Conservation (phyloP, 2,797 vertebrate genomes). For the Garrulus glandarius region DNA sequence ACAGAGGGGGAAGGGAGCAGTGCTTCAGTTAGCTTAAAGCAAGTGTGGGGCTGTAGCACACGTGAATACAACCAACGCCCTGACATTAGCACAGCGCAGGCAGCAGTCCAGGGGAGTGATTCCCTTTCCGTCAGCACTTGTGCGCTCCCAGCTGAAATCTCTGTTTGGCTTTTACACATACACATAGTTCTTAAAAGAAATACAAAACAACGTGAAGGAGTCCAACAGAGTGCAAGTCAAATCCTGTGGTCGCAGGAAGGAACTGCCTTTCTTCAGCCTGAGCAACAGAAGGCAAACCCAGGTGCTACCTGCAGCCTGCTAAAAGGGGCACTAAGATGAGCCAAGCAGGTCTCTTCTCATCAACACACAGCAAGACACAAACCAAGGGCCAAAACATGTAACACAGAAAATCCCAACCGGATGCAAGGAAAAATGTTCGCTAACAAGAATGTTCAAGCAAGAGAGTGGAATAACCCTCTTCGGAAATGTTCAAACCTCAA, state of each 20-base stretch:
- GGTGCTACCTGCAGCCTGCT: not conserved
- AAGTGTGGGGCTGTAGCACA: rapidly evolving
- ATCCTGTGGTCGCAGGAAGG: not conserved
- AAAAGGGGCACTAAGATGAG: not conserved
- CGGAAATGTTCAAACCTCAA: not conserved
- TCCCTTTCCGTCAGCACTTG: not conserved
- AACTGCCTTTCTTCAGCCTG: not conserved
- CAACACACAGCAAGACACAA: not conserved
- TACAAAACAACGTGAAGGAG: not conserved
- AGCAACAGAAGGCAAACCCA: not conserved
- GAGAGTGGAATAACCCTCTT: not conserved
- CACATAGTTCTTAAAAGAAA: not conserved
- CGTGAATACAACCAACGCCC: not conserved
- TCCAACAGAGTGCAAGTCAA: not conserved
- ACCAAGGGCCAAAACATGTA: not conserved
- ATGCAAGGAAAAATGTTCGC: not conserved
- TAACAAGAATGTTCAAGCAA: not conserved
- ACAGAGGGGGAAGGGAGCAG: not conserved
- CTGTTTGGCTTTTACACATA: not conserved
- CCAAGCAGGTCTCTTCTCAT: not conserved
- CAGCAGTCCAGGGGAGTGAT: rapidly evolving
- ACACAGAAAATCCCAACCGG: not conserved
- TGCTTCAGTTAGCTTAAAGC: not conserved
- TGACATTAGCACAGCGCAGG: rapidly evolving
- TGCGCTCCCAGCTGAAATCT: not conserved